Conservation (phyloP, 92 coral and sea anemone genomes). For the Epizoanthus stellaris region DNA sequence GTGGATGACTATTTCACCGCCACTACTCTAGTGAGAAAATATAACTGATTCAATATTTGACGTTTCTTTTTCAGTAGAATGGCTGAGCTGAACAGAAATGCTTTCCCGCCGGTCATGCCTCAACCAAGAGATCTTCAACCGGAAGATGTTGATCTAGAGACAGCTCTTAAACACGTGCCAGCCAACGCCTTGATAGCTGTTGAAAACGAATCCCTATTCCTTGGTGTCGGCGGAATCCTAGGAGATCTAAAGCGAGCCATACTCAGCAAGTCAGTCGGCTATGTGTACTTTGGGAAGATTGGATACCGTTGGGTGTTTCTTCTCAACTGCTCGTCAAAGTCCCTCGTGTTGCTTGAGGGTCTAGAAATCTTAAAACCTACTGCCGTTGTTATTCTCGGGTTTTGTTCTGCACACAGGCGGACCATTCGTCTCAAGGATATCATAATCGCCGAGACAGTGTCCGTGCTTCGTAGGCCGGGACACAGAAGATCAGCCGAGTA, state of each 20-base stretch:
- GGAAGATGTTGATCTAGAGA: constrained; percentile 16
- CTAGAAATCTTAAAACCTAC: constrained; percentile 33
- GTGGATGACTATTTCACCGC: too few species aligned
- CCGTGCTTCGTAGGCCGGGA: background rate
- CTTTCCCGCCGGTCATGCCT: background rate
- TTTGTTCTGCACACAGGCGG: background rate
- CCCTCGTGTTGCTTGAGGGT: background rate
- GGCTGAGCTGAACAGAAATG: background rate
- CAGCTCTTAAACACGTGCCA: constrained; percentile 27
- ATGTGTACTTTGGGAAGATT: constrained; percentile 38
- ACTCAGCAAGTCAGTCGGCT: constrained; percentile 21
- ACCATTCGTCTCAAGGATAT: constrained; percentile 33
- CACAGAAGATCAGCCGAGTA: constrained; percentile 8
- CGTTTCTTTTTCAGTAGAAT: background rate
- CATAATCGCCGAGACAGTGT: constrained; percentile 17
- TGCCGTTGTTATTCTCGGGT: constrained; percentile 29
- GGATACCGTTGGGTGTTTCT: constrained; percentile 34
- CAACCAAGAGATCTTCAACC: constrained; percentile 16
- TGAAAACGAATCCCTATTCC: constrained; percentile 23
- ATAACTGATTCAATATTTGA: background rate
- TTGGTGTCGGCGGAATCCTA: constrained; percentile 24
- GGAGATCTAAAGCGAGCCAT: constrained; percentile 30
- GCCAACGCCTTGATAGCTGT: constrained; percentile 38
- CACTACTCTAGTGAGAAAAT: too few species aligned
- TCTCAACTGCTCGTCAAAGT: background rate